Percentiles rank a stretch among this genome's conserved stretches.
Conservation (phyloP, 2,888 invertebrate genomes). For the Ophonus ardosiacus region DNA sequence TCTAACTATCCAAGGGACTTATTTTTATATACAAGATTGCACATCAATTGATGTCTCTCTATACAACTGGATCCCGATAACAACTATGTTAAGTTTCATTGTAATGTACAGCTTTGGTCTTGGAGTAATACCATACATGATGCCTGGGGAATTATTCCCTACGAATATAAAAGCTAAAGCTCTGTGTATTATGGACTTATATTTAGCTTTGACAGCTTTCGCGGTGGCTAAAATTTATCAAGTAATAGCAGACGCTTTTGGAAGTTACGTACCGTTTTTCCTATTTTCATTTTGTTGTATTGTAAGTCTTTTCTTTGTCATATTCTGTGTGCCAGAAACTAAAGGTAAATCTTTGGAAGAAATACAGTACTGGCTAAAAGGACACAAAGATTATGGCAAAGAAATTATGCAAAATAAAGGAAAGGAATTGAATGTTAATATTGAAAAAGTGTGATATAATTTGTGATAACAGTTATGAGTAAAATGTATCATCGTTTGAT, state of each 20-base stretch:
- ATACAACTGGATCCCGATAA: conserved; percentile 75
- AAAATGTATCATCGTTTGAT: no score
- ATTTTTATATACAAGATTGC: conserved; percentile 75
- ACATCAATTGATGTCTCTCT: conserved; percentile 71
- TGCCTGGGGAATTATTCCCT: conserved; percentile 79
- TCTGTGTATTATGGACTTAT: conserved; percentile 77
- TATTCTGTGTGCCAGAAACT: conserved; percentile 76
- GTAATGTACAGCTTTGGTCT: conserved; percentile 77
- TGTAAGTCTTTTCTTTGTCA: conserved; percentile 74
- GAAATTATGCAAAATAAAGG: conserved; percentile 5
- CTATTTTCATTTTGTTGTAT: conserved; percentile 74
- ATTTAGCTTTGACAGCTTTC: conserved; percentile 76
- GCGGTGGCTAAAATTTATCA: conserved; percentile 76
- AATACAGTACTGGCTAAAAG: conserved; percentile 73
- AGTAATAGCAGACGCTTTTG: conserved; percentile 73
- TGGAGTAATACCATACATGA: conserved; percentile 77
- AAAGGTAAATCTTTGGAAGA: conserved; percentile 77
- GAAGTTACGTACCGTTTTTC: conserved; percentile 76
- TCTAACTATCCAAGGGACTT: conserved; percentile 74
- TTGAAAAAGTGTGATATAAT: conserved; percentile 45
- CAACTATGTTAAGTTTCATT: conserved; percentile 76
- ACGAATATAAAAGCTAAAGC: conserved; percentile 78
- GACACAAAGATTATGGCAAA: conserved; percentile 68
- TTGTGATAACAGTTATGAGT: not conserved
- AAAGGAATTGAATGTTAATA: not conserved